Conservation (phyloP, 1,140 invertebrate species). For the Bacillus rossius region DNA sequence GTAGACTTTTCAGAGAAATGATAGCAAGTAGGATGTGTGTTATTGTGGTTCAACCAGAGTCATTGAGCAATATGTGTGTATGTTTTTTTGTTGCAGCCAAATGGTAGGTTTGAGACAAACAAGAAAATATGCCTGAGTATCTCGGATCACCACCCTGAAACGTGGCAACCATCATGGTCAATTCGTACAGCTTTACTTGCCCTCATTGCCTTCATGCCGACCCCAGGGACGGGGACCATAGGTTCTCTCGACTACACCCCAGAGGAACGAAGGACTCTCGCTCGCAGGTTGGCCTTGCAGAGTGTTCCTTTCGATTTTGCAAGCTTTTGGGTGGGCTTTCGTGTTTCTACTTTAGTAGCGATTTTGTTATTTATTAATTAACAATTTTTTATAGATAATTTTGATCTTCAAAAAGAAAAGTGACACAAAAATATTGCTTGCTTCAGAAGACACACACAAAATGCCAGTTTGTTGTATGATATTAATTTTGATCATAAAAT, state of each 20-base stretch:
- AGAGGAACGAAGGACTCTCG: slow-evolving; percentile 76
- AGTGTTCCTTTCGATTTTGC: no score
- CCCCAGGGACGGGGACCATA: slow-evolving; percentile 79
- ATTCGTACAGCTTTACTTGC: slow-evolving; percentile 90
- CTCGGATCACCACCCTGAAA: slow-evolving; percentile 95
- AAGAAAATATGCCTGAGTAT: slow-evolving; percentile 97
- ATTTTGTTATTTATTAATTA: background rate
- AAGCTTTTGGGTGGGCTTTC: background rate
- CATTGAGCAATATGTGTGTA: background rate
- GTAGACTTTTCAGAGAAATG: no score
- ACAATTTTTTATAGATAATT: background rate
- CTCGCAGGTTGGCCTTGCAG: slow-evolving; percentile 66
- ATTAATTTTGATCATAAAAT: no score
- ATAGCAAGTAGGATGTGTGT: no score
- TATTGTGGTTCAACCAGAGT: no score
- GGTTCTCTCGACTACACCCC: slow-evolving; percentile 84
- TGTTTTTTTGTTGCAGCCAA: slow-evolving; percentile 59
- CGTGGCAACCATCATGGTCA: slow-evolving; percentile 96
- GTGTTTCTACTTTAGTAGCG: background rate
- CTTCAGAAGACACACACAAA: background rate
- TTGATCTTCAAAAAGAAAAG: no score
- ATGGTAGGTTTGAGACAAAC: slow-evolving; percentile 90
- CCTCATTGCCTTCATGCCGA: slow-evolving; percentile 93
- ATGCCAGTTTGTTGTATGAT: background rate
- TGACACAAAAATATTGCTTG: background rate